phyloP scores from a whole-genome alignment of 2,888 invertebrate species.

The Scaptomyza polygonia region DNA sequence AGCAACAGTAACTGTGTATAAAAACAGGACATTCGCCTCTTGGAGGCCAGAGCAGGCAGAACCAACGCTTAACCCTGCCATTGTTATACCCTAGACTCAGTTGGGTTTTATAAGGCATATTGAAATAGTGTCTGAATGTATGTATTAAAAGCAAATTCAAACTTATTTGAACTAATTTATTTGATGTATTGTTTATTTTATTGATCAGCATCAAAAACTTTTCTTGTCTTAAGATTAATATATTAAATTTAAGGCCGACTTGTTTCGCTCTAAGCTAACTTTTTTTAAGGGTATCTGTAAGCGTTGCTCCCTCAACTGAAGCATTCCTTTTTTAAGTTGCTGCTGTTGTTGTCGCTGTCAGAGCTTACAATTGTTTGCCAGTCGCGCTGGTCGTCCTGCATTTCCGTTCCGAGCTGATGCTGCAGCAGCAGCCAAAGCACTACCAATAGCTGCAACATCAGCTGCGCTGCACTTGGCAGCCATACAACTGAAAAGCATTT shows the following conservation, averaged over 20 bases:
- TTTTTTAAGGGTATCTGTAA: not conserved
- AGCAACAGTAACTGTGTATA: constrained; percentile 23
- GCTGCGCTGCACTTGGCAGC: constrained; percentile 71
- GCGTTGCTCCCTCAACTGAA: not conserved
- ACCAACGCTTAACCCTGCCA: constrained; percentile 39
- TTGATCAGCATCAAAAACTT: too few species aligned
- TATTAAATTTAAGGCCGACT: too few species aligned
- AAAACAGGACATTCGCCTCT: constrained; percentile 67
- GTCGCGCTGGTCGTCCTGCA: constrained; percentile 59
- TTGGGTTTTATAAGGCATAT: not conserved
- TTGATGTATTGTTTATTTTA: too few species aligned
- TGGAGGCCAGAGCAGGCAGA: constrained; percentile 22
- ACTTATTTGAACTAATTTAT: not conserved
- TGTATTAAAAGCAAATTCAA: not conserved
- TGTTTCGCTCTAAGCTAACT: too few species aligned
- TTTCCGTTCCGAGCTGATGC: constrained; percentile 65
- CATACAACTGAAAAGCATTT: constrained; percentile 72
- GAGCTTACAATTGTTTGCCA: constrained; percentile 77
- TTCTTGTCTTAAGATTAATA: too few species aligned
- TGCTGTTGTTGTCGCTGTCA: constrained; percentile 70
- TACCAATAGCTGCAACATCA: constrained; percentile 30
- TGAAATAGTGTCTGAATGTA: not conserved
- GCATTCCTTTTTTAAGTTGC: constrained; percentile 24
- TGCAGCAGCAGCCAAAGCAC: constrained; percentile 27
- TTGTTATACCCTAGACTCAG: constrained; percentile 5